These are phyloP conservation scores for Podarcis raffonei DNA, from an alignment of 2,113 vertebrate genomes.

Conservation along the genomic window DNA sequence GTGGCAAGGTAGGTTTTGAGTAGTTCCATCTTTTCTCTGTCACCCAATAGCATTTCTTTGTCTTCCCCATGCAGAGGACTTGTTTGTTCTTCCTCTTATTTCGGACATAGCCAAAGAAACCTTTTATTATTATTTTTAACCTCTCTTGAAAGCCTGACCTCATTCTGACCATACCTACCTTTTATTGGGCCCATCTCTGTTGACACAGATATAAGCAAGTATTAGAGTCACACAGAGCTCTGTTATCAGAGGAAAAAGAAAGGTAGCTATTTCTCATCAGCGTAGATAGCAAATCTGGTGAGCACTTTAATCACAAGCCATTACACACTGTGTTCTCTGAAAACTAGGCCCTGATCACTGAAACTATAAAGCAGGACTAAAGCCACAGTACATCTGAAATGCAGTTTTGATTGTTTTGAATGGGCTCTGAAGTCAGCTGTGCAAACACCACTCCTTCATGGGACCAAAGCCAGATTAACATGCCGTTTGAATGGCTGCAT, in stretches of 20 bases:
- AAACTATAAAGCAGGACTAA: conserved; percentile 25
- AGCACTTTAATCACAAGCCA: conserved; percentile 30
- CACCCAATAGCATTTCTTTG: too few relatives aligned
- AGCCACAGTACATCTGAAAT: conserved; percentile 4
- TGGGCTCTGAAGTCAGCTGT: conserved; percentile 59
- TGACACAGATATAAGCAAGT: background rate
- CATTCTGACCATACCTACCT: background rate
- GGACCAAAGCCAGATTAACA: conserved; percentile 59
- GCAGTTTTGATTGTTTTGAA: conserved; percentile 39
- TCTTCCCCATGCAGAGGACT: too few relatives aligned
- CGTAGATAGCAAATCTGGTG: conserved; percentile 21
- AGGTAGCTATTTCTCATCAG: background rate
- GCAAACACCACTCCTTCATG: conserved; percentile 47
- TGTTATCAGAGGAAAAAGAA: background rate
- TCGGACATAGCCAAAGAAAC: too few relatives aligned
- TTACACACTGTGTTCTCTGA: conserved; percentile 54
- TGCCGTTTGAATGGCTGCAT: conserved; percentile 33
- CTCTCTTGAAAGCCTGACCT: too few relatives aligned
- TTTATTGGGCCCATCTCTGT: background rate
- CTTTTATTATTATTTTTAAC: too few relatives aligned
- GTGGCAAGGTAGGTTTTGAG: too few relatives aligned
- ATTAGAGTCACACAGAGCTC: background rate
- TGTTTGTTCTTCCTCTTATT: too few relatives aligned
- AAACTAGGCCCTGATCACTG: conserved; percentile 47
- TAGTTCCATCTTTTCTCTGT: too few relatives aligned